Evolutionary conservation across 1,140 invertebrate genomes (phyloP), one percentile per base, ranked within the genome.

Genomic region (Daktulosphaira vitifoliae): DNA sequence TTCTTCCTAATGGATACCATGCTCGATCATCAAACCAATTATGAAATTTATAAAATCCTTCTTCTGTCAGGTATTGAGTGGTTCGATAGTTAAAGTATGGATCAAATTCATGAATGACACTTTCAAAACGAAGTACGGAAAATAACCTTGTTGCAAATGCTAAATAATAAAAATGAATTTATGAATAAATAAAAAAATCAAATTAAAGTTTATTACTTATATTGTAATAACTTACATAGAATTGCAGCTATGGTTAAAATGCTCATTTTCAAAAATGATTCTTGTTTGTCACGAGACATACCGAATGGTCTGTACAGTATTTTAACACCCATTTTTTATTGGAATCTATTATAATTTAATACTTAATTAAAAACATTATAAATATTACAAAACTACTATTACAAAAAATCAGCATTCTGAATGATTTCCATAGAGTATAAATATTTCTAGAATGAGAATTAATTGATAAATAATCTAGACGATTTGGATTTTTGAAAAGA

Each of bases 1-100:
- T 98, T 77, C 95, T 84, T 11, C 95, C 94, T 29, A 98, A 78
- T 0, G 94, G 94, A 80, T 98, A 98, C 96, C 96, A 98, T 72
- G 95, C 95, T 76, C 92, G 76, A 75, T 98, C 95, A 81, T 98
- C 95, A 81, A 98, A 98, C 95, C 95, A 98, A 76, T 98, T 98
- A 75, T 97, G 92, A 76, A 98, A 98, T 66, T 86, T 88, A 77
- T 98, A 98, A 76, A 97, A 98, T 2, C 95, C 96, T 79, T 98
- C 87, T 76, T 98, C 93, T 3, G 92, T 84, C 56, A 98, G 78
- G 75, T 86, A 98, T 69, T 91, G 86, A 11, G 96, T 98, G 38
- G 95, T 97, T 71, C 96, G 83, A 76, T 98, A 98, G 78, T 98
- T 98, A 74, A 98, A 98, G 74, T 98, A 98, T 1, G 95, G 95